These are phyloP conservation scores for Acipenser transmontanus DNA, from an alignment of 2,797 vertebrate species.

Conservation along the genomic window DNA sequence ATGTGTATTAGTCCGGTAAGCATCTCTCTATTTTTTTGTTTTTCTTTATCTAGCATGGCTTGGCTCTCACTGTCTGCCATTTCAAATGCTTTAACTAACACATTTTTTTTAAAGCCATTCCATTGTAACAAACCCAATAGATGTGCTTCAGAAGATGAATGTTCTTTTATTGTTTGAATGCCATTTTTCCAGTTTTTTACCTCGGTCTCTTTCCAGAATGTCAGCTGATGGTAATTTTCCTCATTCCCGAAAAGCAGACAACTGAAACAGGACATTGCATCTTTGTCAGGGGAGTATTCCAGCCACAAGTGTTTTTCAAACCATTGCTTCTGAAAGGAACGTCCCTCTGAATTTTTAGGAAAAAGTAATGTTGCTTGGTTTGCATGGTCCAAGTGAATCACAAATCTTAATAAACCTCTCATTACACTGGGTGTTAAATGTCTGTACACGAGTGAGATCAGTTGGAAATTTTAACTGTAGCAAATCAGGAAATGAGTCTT, in stretches of 20 bases:
- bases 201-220: conserved; percentile 3
- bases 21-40: conserved; percentile 19
- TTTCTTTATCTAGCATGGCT: conserved; percentile 19
- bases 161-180: conserved; percentile 15
- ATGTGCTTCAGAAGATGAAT: conserved; percentile 18
- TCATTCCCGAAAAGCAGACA: conserved; percentile 11
- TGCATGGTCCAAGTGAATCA: too few species aligned
- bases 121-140: conserved; percentile 18
- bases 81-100: conserved; percentile 19
- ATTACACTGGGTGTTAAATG: conserved; percentile 18
- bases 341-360: conserved; percentile 18
- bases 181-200: conserved; percentile 11
- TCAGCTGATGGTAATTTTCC: conserved; percentile 3
- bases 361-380: not conserved
- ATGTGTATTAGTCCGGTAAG: conserved; percentile 20
- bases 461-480: conserved; percentile 14
- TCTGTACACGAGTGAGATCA: conserved; percentile 1
- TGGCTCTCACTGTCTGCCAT: conserved; percentile 10
- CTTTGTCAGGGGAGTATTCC: conserved; percentile 6
- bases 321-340: conserved; percentile 18
- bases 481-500: conserved; percentile 16
- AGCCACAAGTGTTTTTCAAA: conserved; percentile 14
- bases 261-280: conserved; percentile 14
- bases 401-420: conserved; percentile 19
- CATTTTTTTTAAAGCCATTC: conserved; percentile 13